Evolutionary conservation across 2,113 vertebrate genomes (phyloP).

Genomic region (Phaethornis superciliosus): DNA sequence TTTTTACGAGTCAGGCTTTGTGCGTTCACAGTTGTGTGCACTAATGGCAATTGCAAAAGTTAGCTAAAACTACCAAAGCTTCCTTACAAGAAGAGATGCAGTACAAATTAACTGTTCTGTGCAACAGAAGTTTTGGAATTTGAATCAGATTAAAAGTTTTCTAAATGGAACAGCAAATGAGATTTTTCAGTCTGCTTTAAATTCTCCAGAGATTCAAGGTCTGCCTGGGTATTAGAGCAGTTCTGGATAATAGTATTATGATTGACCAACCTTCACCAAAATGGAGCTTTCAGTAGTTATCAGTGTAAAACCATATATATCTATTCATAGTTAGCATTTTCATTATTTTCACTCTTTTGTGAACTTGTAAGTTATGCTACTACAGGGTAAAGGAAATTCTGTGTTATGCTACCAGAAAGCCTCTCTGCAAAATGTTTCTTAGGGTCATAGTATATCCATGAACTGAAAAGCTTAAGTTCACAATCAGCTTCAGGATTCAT

Average conservation of each 20-base stretch:
- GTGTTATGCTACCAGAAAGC: not conserved
- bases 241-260: not conserved
- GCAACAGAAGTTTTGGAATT: not conserved
- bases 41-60: not conserved
- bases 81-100: not conserved
- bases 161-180: not conserved
- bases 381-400: not conserved
- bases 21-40: fast-evolving
- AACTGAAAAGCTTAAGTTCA: not conserved
- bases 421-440: not conserved
- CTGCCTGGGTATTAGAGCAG: not conserved
- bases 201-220: not conserved
- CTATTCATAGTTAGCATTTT: not conserved
- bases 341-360: not conserved
- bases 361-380: not conserved
- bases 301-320: not conserved
- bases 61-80: not conserved
- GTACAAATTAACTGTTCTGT: not conserved
- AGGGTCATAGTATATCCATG: too few relatives aligned
- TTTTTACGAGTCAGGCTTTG: fast-evolving
- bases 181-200: not conserved
- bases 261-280: not conserved
- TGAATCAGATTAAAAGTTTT: not conserved
- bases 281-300: not conserved
- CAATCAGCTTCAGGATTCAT: fast-evolving